Evolutionary conservation across 2,797 vertebrate species (phyloP).

Genomic region (Rhyacichthys aspro): DNA sequence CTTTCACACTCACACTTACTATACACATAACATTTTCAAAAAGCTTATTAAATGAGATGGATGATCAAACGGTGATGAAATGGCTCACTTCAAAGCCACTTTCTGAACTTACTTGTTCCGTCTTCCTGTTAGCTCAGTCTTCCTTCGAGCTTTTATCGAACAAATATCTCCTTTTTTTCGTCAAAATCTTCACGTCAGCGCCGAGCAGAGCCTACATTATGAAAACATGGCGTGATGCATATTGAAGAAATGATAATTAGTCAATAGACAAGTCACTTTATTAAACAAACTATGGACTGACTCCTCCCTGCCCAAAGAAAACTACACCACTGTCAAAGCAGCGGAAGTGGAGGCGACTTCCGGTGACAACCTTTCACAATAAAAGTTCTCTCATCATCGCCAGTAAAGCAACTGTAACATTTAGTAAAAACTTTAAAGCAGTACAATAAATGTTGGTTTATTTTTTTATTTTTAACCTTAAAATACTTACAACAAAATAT

Average conservation of each 20-base stretch:
- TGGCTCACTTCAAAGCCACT: conserved; percentile 61
- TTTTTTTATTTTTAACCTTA: no score
- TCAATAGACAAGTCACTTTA: conserved; percentile 63
- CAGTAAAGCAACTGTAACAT: background rate
- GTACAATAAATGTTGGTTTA: no score
- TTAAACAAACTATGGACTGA: conserved; percentile 70
- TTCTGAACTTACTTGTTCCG: conserved; percentile 85
- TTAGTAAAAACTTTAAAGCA: no score
- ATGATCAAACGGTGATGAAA: conserved; percentile 53
- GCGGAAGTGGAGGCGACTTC: background rate
- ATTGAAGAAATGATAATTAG: conserved; percentile 34
- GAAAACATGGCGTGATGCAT: conserved; percentile 35
- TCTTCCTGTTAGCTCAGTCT: conserved; percentile 74
- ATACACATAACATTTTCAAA: background rate
- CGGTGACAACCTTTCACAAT: conserved; percentile 50
- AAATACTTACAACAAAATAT: no score
- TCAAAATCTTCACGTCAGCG: conserved; percentile 25
- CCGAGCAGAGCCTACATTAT: conserved; percentile 63
- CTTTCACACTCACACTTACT: background rate
- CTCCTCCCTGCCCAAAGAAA: conserved; percentile 76
- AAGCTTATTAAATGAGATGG: background rate
- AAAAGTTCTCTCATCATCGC: background rate
- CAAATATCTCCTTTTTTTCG: conserved; percentile 1
- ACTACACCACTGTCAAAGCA: conserved; percentile 35
- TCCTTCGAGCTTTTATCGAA: conserved; percentile 54